Evolutionary conservation across 2,113 vertebrate genomes (phyloP).

Genomic region (Romanogobio albipinnatus): DNA sequence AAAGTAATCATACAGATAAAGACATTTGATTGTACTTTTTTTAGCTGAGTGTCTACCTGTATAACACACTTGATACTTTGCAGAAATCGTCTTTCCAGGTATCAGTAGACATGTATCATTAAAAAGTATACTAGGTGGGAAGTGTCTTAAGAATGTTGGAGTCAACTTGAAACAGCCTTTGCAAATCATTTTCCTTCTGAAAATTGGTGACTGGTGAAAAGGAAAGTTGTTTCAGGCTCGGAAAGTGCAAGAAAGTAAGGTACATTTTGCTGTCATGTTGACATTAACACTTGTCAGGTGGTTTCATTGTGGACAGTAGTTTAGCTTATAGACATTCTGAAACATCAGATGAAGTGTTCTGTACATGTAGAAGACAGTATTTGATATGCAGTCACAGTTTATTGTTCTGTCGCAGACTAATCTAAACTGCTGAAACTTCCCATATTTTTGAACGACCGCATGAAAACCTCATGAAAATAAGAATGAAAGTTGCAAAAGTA

Average conservation of each 20-base stretch:
- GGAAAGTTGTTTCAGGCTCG: neutral
- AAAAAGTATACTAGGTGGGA: neutral
- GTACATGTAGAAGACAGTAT: conserved; percentile 10
- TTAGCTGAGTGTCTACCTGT: conserved; percentile 24
- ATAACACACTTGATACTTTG: neutral
- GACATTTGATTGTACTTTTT: conserved; percentile 74
- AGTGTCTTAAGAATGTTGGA: neutral
- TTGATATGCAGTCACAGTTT: conserved; percentile 44
- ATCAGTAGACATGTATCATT: neutral
- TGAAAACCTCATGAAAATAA: conserved; percentile 16
- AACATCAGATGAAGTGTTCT: neutral
- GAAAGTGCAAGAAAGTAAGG: neutral
- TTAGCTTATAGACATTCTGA: conserved; percentile 44
- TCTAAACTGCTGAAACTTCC: neutral
- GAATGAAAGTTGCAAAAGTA: neutral
- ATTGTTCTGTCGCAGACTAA: conserved; percentile 16
- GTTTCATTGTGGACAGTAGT: conserved; percentile 22
- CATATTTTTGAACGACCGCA: neutral
- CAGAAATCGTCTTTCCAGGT: neutral
- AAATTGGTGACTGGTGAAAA: neutral
- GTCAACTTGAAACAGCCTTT: neutral
- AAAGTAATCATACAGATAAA: conserved; percentile 82
- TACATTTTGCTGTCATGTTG: neutral
- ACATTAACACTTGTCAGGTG: neutral
- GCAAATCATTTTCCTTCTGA: neutral